Evolutionary conservation across 1,140 invertebrate species (phyloP).

Genomic region (Meloidogyne chitwoodi): DNA sequence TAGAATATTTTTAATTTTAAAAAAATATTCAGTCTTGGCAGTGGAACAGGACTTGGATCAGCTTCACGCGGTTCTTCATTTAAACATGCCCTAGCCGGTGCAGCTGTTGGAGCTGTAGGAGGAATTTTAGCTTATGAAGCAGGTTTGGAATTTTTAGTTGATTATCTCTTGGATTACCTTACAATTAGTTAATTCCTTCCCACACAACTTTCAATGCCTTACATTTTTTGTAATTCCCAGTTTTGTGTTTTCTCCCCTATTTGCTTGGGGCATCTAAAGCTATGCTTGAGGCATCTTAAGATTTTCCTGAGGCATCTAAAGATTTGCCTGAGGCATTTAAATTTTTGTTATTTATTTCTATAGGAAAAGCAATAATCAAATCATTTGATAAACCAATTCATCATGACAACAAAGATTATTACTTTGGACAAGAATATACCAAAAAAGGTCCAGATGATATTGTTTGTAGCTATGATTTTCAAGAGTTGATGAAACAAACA

Average conservation of each 20-base stretch:
- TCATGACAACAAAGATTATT: conserved; percentile 30
- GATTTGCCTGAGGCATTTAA: background rate
- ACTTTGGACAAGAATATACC: conserved; percentile 27
- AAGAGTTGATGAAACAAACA: conserved; percentile 1
- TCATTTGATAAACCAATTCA: conserved; percentile 24
- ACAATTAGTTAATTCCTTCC: no score
- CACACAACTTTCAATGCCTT: no score
- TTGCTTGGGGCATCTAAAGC: background rate
- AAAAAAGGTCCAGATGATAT: conserved; percentile 17
- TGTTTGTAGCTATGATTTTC: background rate
- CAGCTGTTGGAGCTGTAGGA: conserved; percentile 30
- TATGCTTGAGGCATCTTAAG: no score
- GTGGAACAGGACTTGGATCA: conserved; percentile 25
- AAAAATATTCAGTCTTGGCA: conserved; percentile 20
- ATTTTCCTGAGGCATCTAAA: background rate
- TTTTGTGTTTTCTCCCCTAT: background rate
- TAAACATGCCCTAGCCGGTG: conserved; percentile 29
- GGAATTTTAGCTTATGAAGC: conserved; percentile 30
- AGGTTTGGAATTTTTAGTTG: background rate
- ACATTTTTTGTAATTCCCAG: no score
- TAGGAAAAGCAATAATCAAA: conserved; percentile 28
- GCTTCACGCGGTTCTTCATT: conserved; percentile 22
- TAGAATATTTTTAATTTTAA: background rate
- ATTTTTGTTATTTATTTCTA: no score
- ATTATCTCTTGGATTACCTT: no score